A percentile compares a stretch with the other conserved stretches of the same genome.
Conservation (phyloP, 2,113 vertebrate genomes). For the Pomatorhinus ruficollis region DNA sequence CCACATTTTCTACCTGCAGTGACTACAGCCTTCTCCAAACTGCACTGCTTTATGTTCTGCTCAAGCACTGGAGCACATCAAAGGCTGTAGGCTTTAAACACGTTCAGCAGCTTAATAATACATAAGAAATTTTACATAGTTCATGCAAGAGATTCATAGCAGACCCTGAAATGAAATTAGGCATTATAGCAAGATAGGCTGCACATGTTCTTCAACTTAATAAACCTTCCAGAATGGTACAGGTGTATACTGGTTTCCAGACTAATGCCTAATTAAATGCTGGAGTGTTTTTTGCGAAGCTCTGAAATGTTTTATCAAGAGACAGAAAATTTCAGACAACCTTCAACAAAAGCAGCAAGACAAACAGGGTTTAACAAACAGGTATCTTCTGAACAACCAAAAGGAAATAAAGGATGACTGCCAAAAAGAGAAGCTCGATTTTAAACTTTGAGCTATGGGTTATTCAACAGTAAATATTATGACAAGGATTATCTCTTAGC, state of each 20-base stretch:
- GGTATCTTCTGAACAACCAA: neutral
- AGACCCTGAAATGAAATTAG: neutral
- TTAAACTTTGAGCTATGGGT: neutral
- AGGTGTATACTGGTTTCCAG: constrained; percentile 7
- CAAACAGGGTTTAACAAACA: neutral
- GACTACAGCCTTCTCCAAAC: neutral
- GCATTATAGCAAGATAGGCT: neutral
- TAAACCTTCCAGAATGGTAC: neutral
- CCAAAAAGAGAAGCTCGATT: constrained; percentile 8
- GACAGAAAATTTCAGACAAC: constrained; percentile 59
- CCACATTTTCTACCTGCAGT: neutral
- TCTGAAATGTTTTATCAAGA: constrained; percentile 64
- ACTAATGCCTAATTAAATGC: constrained; percentile 52
- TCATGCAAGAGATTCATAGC: neutral
- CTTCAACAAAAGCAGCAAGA: neutral
- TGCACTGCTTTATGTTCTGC: neutral
- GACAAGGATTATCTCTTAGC: neutral
- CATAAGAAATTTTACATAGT: neutral
- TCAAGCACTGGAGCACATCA: neutral
- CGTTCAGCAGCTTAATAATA: neutral
- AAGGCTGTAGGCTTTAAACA: neutral
- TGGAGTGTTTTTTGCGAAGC: constrained; percentile 59
- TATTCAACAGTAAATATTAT: neutral
- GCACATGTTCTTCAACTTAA: neutral
- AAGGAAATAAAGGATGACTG: constrained; percentile 37